These are phyloP conservation scores for Andrena bucephala DNA, from an alignment of 2,888 invertebrate species.

Conservation along the genomic window DNA sequence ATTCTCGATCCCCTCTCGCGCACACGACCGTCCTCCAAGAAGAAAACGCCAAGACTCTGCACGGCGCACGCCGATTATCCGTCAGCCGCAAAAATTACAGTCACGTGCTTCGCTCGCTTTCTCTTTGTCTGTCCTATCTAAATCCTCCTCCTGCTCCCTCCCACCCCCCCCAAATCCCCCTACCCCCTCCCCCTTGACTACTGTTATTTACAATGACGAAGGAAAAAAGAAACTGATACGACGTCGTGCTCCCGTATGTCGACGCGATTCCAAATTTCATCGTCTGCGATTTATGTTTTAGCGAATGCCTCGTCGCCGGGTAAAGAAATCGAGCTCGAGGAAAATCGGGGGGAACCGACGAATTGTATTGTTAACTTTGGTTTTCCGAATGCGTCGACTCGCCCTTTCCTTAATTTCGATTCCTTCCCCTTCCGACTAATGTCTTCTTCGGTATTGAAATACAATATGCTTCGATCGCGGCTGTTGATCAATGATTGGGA, in stretches of 20 bases:
- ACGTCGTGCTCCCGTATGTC: conserved; percentile 37
- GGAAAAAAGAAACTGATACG: conserved; percentile 59
- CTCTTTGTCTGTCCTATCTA: conserved; percentile 56
- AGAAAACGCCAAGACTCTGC: conserved; percentile 45
- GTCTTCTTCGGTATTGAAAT: not conserved
- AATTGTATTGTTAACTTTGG: not conserved
- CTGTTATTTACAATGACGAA: conserved; percentile 76
- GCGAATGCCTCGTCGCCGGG: not conserved
- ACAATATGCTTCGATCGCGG: not conserved
- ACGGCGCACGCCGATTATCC: conserved; percentile 57
- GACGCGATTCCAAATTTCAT: conserved; percentile 11
- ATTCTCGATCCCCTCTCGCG: conserved; percentile 53
- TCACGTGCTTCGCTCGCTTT: conserved; percentile 61
- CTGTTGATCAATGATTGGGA: not conserved
- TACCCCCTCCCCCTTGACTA: conserved; percentile 15
- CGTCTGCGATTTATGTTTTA: conserved; percentile 23
- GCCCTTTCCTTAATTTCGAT: not conserved
- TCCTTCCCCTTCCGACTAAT: not conserved
- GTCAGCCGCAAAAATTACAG: conserved; percentile 53
- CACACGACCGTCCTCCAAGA: conserved; percentile 34
- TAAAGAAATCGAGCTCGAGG: not conserved
- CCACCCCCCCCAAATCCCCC: conserved; percentile 21
- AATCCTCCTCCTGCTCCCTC: conserved; percentile 29
- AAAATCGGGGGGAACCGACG: not conserved
- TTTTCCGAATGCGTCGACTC: not conserved